Conservation (phyloP, 1,140 invertebrate genomes). For the Ceratina japonica region DNA sequence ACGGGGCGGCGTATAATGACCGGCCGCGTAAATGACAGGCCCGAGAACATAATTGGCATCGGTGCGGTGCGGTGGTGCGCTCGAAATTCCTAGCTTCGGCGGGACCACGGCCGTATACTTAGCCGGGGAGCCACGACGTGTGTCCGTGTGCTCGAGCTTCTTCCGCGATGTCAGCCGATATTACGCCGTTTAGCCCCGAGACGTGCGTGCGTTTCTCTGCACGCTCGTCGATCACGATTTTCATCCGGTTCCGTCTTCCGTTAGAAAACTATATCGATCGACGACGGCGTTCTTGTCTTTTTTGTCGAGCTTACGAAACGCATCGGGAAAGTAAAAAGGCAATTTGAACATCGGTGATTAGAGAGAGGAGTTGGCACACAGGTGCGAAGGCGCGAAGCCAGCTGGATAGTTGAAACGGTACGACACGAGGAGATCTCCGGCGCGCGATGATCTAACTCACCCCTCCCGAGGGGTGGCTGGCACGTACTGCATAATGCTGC, state of each 20-base stretch:
- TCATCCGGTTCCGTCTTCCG: too few species aligned
- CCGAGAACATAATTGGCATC: conserved; percentile 32
- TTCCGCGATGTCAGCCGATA: conserved; percentile 36
- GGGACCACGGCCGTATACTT: conserved; percentile 31
- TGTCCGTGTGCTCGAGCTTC: neutral
- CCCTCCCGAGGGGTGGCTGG: conserved; percentile 68
- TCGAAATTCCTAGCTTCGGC: conserved; percentile 38
- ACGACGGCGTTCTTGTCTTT: too few species aligned
- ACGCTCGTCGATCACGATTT: neutral
- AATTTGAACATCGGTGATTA: neutral
- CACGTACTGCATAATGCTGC: conserved; percentile 73
- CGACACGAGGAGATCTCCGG: conserved; percentile 56
- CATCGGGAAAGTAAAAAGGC: too few species aligned
- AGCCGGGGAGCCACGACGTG: conserved; percentile 2
- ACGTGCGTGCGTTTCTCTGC: conserved; percentile 23
- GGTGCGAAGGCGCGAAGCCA: conserved; percentile 63
- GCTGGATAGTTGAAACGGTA: conserved; percentile 60
- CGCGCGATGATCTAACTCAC: conserved; percentile 70
- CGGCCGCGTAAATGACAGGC: conserved; percentile 43
- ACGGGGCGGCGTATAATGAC: conserved; percentile 30
- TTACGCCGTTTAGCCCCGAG: conserved; percentile 23
- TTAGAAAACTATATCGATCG: neutral
- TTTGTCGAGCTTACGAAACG: too few species aligned
- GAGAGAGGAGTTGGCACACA: conserved; percentile 15
- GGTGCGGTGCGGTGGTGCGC: conserved; percentile 3